Percentiles rank a stretch among this genome's conserved stretches.
These are phyloP conservation scores for Drosophila pachea DNA, from an alignment of 1,140 invertebrate genomes.

Conservation along the genomic window DNA sequence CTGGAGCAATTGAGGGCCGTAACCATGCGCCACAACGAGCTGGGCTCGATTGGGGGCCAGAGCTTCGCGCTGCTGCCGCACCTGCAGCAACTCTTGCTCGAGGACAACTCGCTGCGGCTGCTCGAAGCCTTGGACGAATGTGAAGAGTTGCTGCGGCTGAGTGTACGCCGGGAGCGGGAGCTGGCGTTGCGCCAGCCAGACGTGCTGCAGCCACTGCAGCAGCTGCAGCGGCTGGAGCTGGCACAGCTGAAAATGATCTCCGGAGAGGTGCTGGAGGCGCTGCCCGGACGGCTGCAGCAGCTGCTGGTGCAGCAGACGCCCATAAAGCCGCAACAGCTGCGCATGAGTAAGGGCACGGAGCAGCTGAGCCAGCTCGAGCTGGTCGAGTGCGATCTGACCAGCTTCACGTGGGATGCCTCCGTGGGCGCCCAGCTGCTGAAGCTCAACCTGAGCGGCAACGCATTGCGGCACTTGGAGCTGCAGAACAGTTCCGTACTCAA, in stretches of 20 bases:
- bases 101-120: constrained; percentile 37
- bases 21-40: constrained; percentile 40
- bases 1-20: constrained; percentile 26
- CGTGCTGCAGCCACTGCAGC: constrained; percentile 10
- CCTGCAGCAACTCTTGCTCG: constrained; percentile 35
- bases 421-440: constrained; percentile 4
- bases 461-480: constrained; percentile 35
- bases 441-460: constrained; percentile 62
- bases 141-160: constrained; percentile 18
- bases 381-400: constrained; percentile 42
- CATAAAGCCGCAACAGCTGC: constrained; percentile 14
- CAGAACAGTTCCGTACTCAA: constrained; percentile 19
- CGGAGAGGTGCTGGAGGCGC: neutral
- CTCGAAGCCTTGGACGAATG: constrained; percentile 23
- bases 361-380: constrained; percentile 48
- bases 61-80: constrained; percentile 56
- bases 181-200: constrained; percentile 9
- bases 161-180: constrained; percentile 32
- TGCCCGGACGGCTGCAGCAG: constrained; percentile 28
- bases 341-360: constrained; percentile 21
- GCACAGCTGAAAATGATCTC: constrained; percentile 26
- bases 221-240: constrained; percentile 31
- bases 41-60: constrained; percentile 28
- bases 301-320: constrained; percentile 27
- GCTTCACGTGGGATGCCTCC: constrained; percentile 24